Percentiles rank a stretch among this genome's conserved stretches.
Conservation (phyloP, 2,888 invertebrate species). For the Ceriagrion tenellum region DNA sequence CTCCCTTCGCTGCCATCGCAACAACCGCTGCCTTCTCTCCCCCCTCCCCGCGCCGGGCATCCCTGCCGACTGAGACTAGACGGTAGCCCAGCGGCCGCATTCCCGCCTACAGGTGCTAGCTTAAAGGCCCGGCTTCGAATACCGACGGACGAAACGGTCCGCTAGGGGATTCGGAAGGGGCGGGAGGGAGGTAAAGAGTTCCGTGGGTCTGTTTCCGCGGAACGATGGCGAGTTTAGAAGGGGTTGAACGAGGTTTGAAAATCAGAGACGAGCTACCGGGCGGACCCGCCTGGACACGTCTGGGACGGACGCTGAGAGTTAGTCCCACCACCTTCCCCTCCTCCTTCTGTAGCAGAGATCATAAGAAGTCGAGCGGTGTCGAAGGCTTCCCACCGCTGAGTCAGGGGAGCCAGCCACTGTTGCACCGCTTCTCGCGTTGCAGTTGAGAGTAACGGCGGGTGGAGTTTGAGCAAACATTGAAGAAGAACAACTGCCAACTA, state of each 20-base stretch:
- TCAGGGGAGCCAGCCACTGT: not conserved
- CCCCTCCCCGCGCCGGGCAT: not conserved
- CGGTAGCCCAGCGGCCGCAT: slow-evolving; percentile 60
- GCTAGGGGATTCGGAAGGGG: not conserved
- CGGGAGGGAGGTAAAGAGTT: not conserved
- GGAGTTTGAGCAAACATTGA: too few species aligned
- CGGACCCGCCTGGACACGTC: slow-evolving; percentile 10
- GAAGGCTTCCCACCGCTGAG: not conserved
- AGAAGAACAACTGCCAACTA: too few species aligned
- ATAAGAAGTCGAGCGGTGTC: not conserved
- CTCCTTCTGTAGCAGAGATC: not conserved
- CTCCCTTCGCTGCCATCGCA: slow-evolving; percentile 27
- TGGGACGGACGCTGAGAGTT: not conserved
- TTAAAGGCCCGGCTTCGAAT: slow-evolving; percentile 57
- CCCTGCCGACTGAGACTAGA: not conserved
- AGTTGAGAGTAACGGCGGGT: not conserved
- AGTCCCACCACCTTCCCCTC: not conserved
- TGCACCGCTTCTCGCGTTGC: not conserved
- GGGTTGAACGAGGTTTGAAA: not conserved
- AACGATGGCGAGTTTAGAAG: not conserved
- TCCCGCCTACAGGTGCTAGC: slow-evolving; percentile 58
- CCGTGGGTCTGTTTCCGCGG: not conserved
- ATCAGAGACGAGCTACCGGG: slow-evolving; percentile 15
- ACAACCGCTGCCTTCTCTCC: slow-evolving; percentile 41
- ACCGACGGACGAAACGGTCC: slow-evolving; percentile 3